phyloP scores from a whole-genome alignment of 37 sponge, comb jelly and placozoan species.

The Aplysina aerophoba region DNA sequence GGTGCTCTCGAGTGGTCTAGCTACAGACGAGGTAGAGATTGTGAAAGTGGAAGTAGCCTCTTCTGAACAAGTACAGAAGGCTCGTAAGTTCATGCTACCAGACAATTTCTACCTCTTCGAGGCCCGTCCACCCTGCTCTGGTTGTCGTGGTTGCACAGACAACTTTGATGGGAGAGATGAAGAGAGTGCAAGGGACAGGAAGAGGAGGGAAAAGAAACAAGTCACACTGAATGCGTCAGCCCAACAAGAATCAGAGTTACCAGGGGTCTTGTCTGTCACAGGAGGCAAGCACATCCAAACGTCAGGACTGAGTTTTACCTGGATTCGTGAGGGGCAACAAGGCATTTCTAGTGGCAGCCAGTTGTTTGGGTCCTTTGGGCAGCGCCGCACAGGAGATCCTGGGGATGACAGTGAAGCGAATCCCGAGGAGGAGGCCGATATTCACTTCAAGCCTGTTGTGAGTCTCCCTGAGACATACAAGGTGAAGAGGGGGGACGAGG shows the following conservation, averaged over 20 bases:
- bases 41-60: conserved; percentile 60
- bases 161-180: neutral
- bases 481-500: conserved; percentile 78
- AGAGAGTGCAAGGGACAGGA: neutral
- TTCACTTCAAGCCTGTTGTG: conserved; percentile 87
- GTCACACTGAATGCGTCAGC: neutral
- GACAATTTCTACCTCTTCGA: conserved; percentile 77
- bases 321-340: neutral
- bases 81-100: conserved; percentile 67
- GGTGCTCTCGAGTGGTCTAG: neutral
- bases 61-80: conserved; percentile 57
- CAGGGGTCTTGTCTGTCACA: neutral
- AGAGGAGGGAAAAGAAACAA: neutral
- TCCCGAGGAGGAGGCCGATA: conserved; percentile 74
- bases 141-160: conserved; percentile 84
- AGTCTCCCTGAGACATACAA: conserved; percentile 70
- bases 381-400: neutral
- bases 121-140: conserved; percentile 65
- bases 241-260: neutral
- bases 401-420: conserved; percentile 42
- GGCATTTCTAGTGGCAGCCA: conserved; percentile 61
- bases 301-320: neutral
- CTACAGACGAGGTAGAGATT: conserved; percentile 58
- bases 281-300: neutral
- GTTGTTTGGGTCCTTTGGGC: conserved; percentile 35